phyloP scores from a whole-genome alignment of 2,888 invertebrate genomes.

The Nasonia oneida region DNA sequence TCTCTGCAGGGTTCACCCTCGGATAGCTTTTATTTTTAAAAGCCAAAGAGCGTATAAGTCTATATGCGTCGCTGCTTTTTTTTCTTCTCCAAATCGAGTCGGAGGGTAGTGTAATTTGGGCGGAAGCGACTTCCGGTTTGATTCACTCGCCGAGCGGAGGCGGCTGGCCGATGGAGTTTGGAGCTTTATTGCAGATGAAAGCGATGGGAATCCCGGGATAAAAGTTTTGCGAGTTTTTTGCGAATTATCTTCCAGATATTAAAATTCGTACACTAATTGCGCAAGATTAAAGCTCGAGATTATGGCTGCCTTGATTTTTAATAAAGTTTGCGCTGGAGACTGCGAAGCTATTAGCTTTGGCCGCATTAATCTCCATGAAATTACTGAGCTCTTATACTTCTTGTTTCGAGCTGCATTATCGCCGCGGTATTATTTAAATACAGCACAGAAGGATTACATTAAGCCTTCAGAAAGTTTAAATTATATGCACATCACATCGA shows the following conservation, averaged over 20 bases:
- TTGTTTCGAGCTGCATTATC: not conserved
- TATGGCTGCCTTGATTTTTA: not conserved
- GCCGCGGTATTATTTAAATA: not conserved
- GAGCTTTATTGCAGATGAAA: not conserved
- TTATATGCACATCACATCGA: not conserved
- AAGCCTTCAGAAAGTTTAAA: not conserved
- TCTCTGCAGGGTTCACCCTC: not conserved
- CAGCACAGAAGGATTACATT: not conserved
- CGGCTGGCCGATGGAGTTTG: not conserved
- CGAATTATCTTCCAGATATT: too few relatives aligned
- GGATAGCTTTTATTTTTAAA: not conserved
- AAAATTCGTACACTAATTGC: not conserved
- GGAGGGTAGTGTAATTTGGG: not conserved
- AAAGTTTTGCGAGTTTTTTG: not conserved
- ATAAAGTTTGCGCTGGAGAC: not conserved
- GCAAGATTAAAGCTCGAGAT: not conserved
- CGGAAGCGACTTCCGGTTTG: not conserved
- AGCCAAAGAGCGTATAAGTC: not conserved
- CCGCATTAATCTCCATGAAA: constrained; percentile 4
- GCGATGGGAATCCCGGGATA: not conserved
- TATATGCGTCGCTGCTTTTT: not conserved
- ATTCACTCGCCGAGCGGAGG: not conserved
- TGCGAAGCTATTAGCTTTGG: not conserved
- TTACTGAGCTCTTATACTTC: not conserved
- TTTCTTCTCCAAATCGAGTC: not conserved